Conservation (phyloP, 2,888 invertebrate genomes). For the Meiosimyza decipiens region DNA sequence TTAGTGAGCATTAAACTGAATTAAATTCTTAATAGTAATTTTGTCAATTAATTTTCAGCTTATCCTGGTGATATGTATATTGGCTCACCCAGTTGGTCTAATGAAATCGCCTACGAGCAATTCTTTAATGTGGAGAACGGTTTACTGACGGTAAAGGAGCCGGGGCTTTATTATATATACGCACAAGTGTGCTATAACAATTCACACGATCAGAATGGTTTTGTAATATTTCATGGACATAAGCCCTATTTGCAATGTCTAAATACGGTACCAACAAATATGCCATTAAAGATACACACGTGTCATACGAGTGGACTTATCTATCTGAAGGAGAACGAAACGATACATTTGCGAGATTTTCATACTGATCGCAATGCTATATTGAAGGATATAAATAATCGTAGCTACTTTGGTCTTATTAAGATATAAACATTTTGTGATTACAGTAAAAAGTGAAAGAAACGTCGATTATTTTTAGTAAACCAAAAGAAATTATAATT, state of each 20-base stretch:
- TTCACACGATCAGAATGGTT: slow-evolving; percentile 80
- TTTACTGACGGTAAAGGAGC: slow-evolving; percentile 74
- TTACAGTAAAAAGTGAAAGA: too few species aligned
- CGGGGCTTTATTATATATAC: slow-evolving; percentile 82
- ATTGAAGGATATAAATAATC: slow-evolving; percentile 75
- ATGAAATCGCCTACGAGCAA: slow-evolving; percentile 71
- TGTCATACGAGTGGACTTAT: slow-evolving; percentile 79
- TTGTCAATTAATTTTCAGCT: slow-evolving; percentile 43
- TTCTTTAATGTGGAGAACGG: slow-evolving; percentile 74
- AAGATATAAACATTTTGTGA: slow-evolving; percentile 63
- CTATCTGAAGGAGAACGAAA: slow-evolving; percentile 74
- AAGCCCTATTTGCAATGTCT: slow-evolving; percentile 80
- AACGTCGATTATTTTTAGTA: too few species aligned
- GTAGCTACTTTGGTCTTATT: slow-evolving; percentile 85
- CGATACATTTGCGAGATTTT: slow-evolving; percentile 77
- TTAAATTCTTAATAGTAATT: not conserved
- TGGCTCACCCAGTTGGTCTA: slow-evolving; percentile 67
- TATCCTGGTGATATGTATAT: slow-evolving; percentile 62
- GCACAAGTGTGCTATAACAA: slow-evolving; percentile 85
- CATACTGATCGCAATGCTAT: slow-evolving; percentile 59
- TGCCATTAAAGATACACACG: slow-evolving; percentile 74
- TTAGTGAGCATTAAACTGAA: slow-evolving; percentile 43
- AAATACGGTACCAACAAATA: slow-evolving; percentile 72
- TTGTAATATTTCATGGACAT: slow-evolving; percentile 75
- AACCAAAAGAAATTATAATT: too few species aligned